Evolutionary conservation across 2,113 vertebrate genomes (phyloP), one percentile per base, ranked within the genome.

Genomic region (Vidua macroura): DNA sequence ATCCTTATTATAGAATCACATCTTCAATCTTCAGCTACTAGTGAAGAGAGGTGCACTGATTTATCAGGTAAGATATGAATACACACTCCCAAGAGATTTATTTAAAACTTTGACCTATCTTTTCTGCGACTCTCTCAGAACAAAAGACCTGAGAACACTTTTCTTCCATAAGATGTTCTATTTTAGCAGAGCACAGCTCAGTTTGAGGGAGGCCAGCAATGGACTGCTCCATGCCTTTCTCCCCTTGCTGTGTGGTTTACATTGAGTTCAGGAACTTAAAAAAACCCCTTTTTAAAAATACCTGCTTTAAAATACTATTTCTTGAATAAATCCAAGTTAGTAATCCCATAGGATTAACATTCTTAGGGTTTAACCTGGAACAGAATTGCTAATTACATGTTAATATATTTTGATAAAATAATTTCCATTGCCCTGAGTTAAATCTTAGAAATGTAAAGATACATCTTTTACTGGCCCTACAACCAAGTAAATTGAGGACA

Each of bases 71-170:
- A 68, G 35, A 55, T 39, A 88, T 2, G 24, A 90, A 73, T 22
- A 83, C n/a, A 53, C 10, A 73, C 19, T 76, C 59, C 53, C 13
- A 79, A 79, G 70, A 79, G 48, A 83, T 39, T 60, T 78, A 78
- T 78, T 91, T 94, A 83, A 80, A 85, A 88, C 39, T 79, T 41
- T 69, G 68, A 80, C 79, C 67, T 88, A 79, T 58, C 83, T 96
- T 93, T 90, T 67, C 51, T 46, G 49, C 66, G 41, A 79, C 31
- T 58, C 3, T 63, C 15, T 75, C 53, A 69, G 72, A 94, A 85
- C 21, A 58, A 37, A 58, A 64, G 66, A 49, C 53, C 14, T 13
- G 18, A 90, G 76, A 28, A 60, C 31, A 44, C 31, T 83, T 80
- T 20, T 44, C 31, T 69, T 68, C 53, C 6, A 1, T 25, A 76